Conservation (phyloP, 53 echinoderm and acorn worm species). For the Crossaster papposus region DNA sequence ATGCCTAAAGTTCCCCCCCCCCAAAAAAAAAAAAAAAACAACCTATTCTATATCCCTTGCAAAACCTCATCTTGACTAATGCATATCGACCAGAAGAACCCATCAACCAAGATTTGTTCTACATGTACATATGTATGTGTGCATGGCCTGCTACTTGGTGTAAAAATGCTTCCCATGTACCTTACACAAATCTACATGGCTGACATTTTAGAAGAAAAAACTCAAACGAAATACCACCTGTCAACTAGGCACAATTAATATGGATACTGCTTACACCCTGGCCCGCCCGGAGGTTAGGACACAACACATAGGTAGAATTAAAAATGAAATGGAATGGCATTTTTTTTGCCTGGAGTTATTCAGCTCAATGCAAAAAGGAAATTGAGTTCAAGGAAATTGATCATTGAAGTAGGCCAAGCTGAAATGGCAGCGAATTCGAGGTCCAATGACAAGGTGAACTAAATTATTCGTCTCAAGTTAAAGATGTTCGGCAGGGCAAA, state of each 20-base stretch:
- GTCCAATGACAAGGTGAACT: no score
- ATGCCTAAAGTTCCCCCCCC: no score
- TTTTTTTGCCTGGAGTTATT: no score
- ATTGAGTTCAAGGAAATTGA: no score
- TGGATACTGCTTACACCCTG: neutral
- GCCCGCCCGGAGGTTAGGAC: neutral
- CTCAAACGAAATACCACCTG: conserved; percentile 7
- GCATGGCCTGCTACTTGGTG: neutral
- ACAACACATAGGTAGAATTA: neutral
- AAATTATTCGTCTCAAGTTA: no score
- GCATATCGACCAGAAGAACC: neutral
- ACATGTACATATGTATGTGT: no score
- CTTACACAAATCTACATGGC: neutral
- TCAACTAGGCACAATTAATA: neutral
- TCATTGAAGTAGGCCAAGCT: no score
- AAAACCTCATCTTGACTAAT: neutral
- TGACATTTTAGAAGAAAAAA: neutral
- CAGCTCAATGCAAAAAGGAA: no score
- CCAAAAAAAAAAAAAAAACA: no score
- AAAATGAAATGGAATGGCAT: no score
- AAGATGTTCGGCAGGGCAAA: no score
- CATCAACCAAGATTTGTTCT: neutral
- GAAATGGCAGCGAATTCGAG: no score
- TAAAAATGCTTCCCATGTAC: neutral
- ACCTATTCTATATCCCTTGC: neutral